Conservation (phyloP, 2,797 vertebrate genomes). For the Lepus townsendii region DNA sequence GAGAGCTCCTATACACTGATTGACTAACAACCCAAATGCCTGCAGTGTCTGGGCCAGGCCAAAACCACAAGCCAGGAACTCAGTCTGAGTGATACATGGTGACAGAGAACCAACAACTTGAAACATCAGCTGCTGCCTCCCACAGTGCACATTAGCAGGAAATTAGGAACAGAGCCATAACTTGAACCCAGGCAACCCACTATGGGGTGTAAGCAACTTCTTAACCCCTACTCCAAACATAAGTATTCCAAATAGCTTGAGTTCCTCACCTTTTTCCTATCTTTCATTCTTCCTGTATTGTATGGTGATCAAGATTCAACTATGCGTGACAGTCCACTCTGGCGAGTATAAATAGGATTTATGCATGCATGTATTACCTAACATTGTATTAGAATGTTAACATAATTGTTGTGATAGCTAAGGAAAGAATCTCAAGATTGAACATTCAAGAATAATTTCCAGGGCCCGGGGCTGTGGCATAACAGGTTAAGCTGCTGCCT, state of each 20-base stretch:
- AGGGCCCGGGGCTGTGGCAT: neutral
- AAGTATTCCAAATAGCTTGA: neutral
- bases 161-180: no score
- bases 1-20: no score
- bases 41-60: no score
- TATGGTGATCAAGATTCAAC: slow-evolving; percentile 8
- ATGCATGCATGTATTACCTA: neutral
- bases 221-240: neutral
- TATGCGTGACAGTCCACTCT: neutral
- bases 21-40: no score
- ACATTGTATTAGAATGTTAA: neutral
- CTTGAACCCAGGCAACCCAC: no score
- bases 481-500: no score
- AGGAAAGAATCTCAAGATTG: slow-evolving; percentile 35
- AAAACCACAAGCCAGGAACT: no score
- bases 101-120: no score
- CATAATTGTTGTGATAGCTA: neutral
- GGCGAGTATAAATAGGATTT: neutral
- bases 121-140: no score
- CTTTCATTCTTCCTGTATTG: neutral
- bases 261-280: neutral
- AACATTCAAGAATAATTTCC: slow-evolving; percentile 39
- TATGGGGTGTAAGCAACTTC: no score
- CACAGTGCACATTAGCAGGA: no score
- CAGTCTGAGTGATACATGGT: no score